Conservation (phyloP, 2,888 invertebrate genomes). For the Cerceris rybyensis region DNA sequence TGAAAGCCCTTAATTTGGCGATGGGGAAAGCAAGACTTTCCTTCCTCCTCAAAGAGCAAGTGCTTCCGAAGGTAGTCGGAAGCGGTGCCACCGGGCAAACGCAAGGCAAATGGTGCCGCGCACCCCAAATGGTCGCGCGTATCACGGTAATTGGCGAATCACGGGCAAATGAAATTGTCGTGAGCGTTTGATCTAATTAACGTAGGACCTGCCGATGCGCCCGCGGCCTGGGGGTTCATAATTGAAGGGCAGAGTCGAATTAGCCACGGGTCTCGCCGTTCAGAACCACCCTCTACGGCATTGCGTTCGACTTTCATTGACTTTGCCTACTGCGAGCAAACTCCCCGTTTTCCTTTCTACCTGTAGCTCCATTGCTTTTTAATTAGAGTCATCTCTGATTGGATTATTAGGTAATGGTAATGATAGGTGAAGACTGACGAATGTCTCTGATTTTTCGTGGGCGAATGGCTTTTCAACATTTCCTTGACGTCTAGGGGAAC, state of each 20-base stretch:
- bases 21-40: neutral
- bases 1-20: neutral
- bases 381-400: constrained; percentile 52
- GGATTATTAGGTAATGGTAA: constrained; percentile 56
- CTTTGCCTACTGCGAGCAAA: constrained; percentile 17
- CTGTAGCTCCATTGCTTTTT: constrained; percentile 45
- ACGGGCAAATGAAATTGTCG: constrained; percentile 71
- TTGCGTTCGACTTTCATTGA: constrained; percentile 53
- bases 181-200: constrained; percentile 74
- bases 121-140: constrained; percentile 48
- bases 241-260: constrained; percentile 65
- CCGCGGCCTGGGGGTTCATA: constrained; percentile 53
- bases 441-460: too few species aligned
- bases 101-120: constrained; percentile 4
- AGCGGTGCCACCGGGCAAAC: neutral
- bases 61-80: constrained; percentile 23
- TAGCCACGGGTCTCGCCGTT: constrained; percentile 25
- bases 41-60: constrained; percentile 3
- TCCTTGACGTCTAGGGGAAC: too few species aligned
- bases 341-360: neutral
- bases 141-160: constrained; percentile 70
- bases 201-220: constrained; percentile 47
- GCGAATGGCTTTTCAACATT: too few species aligned
- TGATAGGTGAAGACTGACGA: neutral
- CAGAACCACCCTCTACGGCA: constrained; percentile 14